Percentiles rank a stretch among this genome's conserved stretches.
phyloP scores from a whole-genome alignment of 1,140 invertebrate genomes.

The Acromyrmex heyeri region DNA sequence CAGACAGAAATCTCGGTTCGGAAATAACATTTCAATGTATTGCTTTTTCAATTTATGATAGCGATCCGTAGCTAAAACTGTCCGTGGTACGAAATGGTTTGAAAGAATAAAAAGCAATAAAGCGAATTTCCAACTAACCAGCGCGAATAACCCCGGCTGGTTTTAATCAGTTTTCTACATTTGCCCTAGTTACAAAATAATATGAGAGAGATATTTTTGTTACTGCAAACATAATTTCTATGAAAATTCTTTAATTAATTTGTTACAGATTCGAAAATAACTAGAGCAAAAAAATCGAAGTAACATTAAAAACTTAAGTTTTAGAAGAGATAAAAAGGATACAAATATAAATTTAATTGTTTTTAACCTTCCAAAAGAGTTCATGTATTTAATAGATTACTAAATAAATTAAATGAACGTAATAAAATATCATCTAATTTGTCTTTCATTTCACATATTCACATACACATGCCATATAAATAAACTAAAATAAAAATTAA shows the following conservation, averaged over 20 bases:
- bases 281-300: neutral
- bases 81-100: slow-evolving; percentile 18
- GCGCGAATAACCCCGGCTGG: slow-evolving; percentile 6
- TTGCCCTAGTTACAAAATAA: neutral
- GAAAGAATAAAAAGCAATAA: slow-evolving; percentile 48
- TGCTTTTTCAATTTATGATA: slow-evolving; percentile 54
- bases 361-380: neutral
- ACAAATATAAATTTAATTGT: slow-evolving; percentile 16
- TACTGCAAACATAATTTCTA: slow-evolving; percentile 11
- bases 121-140: slow-evolving; percentile 43
- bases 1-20: slow-evolving; percentile 38
- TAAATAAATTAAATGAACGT: neutral
- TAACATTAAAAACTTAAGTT: neutral
- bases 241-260: neutral
- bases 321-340: neutral
- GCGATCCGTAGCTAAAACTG: slow-evolving; percentile 43
- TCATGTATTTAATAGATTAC: neutral
- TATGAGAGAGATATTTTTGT: slow-evolving; percentile 21
- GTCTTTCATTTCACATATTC: neutral
- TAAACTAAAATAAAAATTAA: neutral
- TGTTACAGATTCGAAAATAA: neutral
- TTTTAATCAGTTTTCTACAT: slow-evolving; percentile 36
- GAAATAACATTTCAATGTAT: slow-evolving; percentile 27
- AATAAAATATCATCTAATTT: neutral
- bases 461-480: neutral